phyloP scores from a whole-genome alignment of 2,113 vertebrate genomes.

The Corythornis cristatus region DNA sequence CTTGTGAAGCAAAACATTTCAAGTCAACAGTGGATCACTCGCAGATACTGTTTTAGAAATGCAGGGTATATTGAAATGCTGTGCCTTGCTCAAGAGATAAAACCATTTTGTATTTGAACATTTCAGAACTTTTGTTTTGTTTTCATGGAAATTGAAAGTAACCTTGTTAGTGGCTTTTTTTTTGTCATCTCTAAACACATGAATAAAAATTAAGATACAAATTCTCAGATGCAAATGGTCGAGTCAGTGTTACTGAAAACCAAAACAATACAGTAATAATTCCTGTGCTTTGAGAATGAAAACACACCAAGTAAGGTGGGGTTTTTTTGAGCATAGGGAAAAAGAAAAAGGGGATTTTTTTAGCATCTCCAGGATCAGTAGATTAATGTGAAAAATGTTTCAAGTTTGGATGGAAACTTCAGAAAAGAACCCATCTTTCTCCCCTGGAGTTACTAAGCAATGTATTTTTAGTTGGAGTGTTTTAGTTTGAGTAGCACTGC shows the following conservation, averaged over 20 bases:
- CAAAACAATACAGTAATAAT: background rate
- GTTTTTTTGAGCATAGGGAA: background rate
- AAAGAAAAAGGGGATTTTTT: background rate
- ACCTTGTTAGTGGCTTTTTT: background rate
- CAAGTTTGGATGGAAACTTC: background rate
- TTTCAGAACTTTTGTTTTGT: background rate
- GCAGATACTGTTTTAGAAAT: background rate
- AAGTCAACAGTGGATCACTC: background rate
- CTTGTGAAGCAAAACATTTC: background rate
- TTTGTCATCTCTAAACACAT: background rate
- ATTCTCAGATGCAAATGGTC: background rate
- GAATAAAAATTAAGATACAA: background rate
- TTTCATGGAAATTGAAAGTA: background rate
- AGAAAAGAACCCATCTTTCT: background rate
- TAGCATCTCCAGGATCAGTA: background rate
- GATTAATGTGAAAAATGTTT: background rate
- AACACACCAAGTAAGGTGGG: background rate
- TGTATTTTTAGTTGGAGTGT: background rate
- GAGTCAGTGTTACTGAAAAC: background rate
- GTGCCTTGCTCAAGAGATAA: background rate
- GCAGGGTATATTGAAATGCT: background rate
- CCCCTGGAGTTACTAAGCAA: background rate
- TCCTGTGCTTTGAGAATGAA: background rate
- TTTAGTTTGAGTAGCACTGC: background rate
- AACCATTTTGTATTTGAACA: background rate